Evolutionary conservation across 2,888 invertebrate species (phyloP).

Genomic region (Ectemnius cavifrons): DNA sequence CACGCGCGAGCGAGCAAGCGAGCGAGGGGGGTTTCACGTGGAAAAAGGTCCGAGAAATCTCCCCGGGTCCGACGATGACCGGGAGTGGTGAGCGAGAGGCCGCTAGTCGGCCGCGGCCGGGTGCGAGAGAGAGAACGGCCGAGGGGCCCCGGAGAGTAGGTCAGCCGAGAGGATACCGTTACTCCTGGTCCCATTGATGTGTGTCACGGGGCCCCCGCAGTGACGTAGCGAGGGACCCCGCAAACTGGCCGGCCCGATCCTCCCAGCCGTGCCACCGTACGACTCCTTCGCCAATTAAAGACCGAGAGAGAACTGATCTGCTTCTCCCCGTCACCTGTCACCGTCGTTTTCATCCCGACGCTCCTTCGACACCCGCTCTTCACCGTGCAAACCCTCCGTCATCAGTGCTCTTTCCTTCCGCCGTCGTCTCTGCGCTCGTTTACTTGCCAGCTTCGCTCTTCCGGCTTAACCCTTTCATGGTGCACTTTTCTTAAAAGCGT

Average conservation of each 20-base stretch:
- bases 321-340: background rate
- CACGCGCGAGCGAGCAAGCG: slow-evolving; percentile 59
- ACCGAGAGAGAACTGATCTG: background rate
- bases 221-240: slow-evolving; percentile 53
- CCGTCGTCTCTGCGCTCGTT: background rate
- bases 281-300: slow-evolving; percentile 21
- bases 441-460: too few relatives aligned
- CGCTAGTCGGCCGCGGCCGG: slow-evolving; percentile 40
- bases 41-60: slow-evolving; percentile 65
- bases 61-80: slow-evolving; percentile 53
- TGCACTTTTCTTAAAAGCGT: too few relatives aligned
- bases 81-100: slow-evolving; percentile 34
- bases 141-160: slow-evolving; percentile 68
- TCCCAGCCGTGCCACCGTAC: background rate
- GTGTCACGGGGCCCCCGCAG: slow-evolving; percentile 74
- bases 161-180: slow-evolving; percentile 72
- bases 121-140: slow-evolving; percentile 40
- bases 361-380: slow-evolving; percentile 2
- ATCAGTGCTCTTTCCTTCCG: background rate
- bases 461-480: too few relatives aligned
- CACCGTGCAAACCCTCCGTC: background rate
- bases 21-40: slow-evolving; percentile 57
- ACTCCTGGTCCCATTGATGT: slow-evolving; percentile 74
- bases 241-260: background rate
- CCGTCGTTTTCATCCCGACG: slow-evolving; percentile 2